These are phyloP conservation scores for Galerucella calmariensis DNA, from an alignment of 2,888 invertebrate species.

Conservation along the genomic window DNA sequence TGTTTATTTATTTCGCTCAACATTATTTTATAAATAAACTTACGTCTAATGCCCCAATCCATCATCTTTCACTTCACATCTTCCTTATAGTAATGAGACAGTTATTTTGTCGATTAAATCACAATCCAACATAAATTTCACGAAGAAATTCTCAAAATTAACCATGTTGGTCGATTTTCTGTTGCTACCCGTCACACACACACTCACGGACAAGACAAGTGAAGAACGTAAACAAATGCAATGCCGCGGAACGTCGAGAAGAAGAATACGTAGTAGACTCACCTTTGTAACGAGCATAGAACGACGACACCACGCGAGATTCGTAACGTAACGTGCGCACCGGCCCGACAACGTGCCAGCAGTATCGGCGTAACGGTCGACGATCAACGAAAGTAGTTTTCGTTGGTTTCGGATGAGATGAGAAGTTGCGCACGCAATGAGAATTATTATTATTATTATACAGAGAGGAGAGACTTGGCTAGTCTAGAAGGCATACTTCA, in stretches of 20 bases:
- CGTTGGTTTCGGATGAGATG: slow-evolving; percentile 1
- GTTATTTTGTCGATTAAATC: slow-evolving; percentile 2
- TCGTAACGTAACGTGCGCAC: slow-evolving; percentile 4
- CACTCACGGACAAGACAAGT: slow-evolving; percentile 16
- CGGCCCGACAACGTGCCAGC: slow-evolving; percentile 1
- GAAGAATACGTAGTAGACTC: slow-evolving; percentile 10
- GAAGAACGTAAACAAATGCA: slow-evolving; percentile 18
- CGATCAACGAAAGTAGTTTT: slow-evolving; percentile 7
- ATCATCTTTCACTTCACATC: slow-evolving; percentile 68
- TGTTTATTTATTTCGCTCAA: neutral
- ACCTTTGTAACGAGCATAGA: neutral
- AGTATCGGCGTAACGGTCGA: slow-evolving; percentile 6
- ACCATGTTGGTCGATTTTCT: slow-evolving; percentile 10
- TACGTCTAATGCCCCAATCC: slow-evolving; percentile 82
- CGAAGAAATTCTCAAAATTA: slow-evolving; percentile 6
- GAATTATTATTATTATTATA: neutral
- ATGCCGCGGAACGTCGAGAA: slow-evolving; percentile 12
- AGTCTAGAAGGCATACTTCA: too few relatives aligned
- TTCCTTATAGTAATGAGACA: slow-evolving; percentile 25
- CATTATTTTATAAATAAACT: slow-evolving; percentile 58
- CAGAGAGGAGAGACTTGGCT: neutral
- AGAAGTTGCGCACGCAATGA: slow-evolving; percentile 3
- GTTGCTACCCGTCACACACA: slow-evolving; percentile 14
- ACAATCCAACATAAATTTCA: slow-evolving; percentile 13
- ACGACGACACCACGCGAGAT: slow-evolving; percentile 17